Conservation (phyloP, 2,797 vertebrate species). For the Manis crassicaudata region DNA sequence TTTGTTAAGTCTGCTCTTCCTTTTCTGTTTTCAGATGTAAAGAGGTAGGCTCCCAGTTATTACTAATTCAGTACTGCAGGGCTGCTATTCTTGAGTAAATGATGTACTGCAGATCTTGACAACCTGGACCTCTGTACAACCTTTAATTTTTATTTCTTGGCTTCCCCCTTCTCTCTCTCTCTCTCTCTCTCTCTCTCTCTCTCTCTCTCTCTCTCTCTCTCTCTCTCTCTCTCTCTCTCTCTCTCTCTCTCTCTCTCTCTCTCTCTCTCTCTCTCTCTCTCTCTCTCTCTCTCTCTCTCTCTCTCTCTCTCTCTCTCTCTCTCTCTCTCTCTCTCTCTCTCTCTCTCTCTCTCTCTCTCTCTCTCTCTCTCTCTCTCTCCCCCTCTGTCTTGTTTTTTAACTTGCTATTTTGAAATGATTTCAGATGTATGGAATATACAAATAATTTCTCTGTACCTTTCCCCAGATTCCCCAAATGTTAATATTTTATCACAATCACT, state of each 20-base stretch:
- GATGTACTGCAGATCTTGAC: background rate
- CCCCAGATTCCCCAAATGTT: background rate
- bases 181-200: background rate
- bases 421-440: background rate
- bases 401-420: slow-evolving; percentile 19
- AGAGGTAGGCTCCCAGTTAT: background rate
- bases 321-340: background rate
- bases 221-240: background rate
- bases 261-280: background rate
- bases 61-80: background rate
- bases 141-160: background rate
- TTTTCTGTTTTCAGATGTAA: background rate
- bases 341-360: background rate
- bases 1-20: background rate
- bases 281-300: background rate
- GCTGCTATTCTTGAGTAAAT: background rate
- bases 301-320: background rate
- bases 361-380: background rate
- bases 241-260: background rate
- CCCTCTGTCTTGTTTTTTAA: background rate
- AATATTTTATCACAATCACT: background rate
- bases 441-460: background rate
- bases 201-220: background rate
- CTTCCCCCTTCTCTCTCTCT: background rate
- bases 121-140: background rate